phyloP scores from a whole-genome alignment of 1,140 invertebrate genomes.

The Drosophila rufa region DNA sequence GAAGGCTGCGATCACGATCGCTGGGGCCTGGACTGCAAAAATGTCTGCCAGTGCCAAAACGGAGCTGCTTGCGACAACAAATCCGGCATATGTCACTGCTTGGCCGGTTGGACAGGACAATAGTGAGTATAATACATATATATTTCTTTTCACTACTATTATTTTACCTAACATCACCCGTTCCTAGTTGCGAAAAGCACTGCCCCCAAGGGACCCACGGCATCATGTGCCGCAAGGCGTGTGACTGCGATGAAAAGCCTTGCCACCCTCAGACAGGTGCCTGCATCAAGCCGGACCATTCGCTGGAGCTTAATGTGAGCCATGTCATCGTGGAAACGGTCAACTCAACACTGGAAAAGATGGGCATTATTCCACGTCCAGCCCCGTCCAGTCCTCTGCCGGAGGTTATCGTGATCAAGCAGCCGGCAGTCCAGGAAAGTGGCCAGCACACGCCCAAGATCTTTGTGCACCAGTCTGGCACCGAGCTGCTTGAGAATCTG shows the following conservation, averaged over 20 bases:
- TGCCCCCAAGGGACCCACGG: conserved; percentile 81
- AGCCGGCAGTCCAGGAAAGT: conserved; percentile 47
- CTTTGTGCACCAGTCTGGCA: conserved; percentile 76
- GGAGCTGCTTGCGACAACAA: conserved; percentile 80
- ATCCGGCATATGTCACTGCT: conserved; percentile 74
- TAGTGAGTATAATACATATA: conserved; percentile 59
- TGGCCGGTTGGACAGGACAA: conserved; percentile 77
- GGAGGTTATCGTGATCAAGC: conserved; percentile 80
- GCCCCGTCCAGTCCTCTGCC: conserved; percentile 59
- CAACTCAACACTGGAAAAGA: conserved; percentile 83
- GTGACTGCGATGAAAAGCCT: conserved; percentile 71
- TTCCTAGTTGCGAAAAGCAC: conserved; percentile 75
- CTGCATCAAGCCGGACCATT: conserved; percentile 45
- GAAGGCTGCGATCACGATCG: conserved; percentile 80
- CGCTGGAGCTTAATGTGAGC: conserved; percentile 60
- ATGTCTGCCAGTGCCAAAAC: conserved; percentile 73
- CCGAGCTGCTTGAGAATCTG: conserved; percentile 69
- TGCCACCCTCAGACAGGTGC: conserved; percentile 79
- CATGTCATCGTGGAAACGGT: conserved; percentile 78
- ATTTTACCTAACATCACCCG: no score
- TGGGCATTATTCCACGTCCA: conserved; percentile 76
- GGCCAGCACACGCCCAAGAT: conserved; percentile 72
- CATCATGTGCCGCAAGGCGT: conserved; percentile 76
- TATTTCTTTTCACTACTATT: background rate
- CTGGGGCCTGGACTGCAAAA: conserved; percentile 80